phyloP scores from a whole-genome alignment of 2,888 invertebrate species.

The Eristalis intricaria region DNA sequence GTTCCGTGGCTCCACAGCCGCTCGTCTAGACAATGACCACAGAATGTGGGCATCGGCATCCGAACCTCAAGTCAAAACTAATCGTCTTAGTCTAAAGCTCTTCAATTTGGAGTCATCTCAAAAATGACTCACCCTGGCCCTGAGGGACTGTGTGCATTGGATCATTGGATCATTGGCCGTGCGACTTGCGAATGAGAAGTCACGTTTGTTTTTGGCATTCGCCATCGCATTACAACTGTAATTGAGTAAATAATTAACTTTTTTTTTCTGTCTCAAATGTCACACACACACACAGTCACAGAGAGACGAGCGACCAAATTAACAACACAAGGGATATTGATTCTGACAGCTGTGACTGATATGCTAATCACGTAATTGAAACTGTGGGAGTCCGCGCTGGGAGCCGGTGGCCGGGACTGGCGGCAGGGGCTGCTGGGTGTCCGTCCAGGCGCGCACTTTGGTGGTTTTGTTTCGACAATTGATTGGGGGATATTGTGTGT shows the following conservation, averaged over 20 bases:
- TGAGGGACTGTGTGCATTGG: not conserved
- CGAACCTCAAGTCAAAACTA: not conserved
- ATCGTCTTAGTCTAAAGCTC: not conserved
- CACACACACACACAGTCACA: not conserved
- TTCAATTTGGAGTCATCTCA: not conserved
- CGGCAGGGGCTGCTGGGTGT: not conserved
- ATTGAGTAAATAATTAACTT: not conserved
- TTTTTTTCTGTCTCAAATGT: not conserved
- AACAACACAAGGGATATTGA: conserved; percentile 15
- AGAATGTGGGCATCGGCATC: not conserved
- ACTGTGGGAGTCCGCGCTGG: not conserved
- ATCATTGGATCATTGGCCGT: not conserved
- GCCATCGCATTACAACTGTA: not conserved
- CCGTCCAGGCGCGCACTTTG: not conserved
- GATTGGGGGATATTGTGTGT: conserved; percentile 17
- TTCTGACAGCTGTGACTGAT: conserved; percentile 40
- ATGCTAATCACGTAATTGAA: conserved; percentile 51
- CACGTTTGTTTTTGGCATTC: not conserved
- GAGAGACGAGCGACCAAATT: not conserved
- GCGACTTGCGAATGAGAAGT: not conserved
- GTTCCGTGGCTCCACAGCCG: not conserved
- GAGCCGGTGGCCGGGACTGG: not conserved
- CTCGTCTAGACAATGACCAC: not conserved
- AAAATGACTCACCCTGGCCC: not conserved
- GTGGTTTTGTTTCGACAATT: conserved; percentile 31